Percentiles rank a stretch among this genome's conserved stretches.
Conservation (phyloP, 2,888 invertebrate species). For the Aricia artaxerxes region DNA sequence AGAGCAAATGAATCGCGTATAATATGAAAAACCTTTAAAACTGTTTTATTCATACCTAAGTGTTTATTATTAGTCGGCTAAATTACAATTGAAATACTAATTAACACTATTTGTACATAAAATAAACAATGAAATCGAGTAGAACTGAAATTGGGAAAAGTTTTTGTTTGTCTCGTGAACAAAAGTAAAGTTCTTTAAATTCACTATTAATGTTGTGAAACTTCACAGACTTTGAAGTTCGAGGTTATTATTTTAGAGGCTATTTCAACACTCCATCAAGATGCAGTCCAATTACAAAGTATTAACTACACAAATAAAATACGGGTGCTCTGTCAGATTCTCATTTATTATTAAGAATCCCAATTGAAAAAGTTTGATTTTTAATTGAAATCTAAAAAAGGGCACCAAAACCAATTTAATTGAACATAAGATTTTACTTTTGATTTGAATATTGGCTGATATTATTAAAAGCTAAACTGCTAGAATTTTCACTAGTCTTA, state of each 20-base stretch:
- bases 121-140: constrained; percentile 30
- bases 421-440: not conserved
- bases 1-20: not conserved
- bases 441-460: not conserved
- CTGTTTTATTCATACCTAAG: not conserved
- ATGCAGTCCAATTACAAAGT: constrained; percentile 27
- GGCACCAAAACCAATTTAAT: not conserved
- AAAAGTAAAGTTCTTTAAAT: constrained; percentile 39
- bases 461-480: not conserved
- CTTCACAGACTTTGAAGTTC: constrained; percentile 42
- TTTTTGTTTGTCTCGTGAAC: constrained; percentile 38
- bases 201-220: constrained; percentile 42
- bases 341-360: not conserved
- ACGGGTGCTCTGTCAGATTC: not conserved
- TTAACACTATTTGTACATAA: not conserved
- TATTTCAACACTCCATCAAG: constrained; percentile 37
- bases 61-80: too few relatives aligned
- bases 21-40: not conserved
- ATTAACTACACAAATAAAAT: not conserved
- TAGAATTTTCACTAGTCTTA: not conserved
- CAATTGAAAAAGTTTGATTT: not conserved
- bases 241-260: constrained; percentile 37
- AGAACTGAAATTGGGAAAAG: constrained; percentile 31
- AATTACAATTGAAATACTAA: not conserved
- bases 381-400: not conserved